Percentiles rank a stretch among this genome's conserved stretches.
phyloP scores from a whole-genome alignment of 2,888 invertebrate genomes.

The Palloptera scutellata region DNA sequence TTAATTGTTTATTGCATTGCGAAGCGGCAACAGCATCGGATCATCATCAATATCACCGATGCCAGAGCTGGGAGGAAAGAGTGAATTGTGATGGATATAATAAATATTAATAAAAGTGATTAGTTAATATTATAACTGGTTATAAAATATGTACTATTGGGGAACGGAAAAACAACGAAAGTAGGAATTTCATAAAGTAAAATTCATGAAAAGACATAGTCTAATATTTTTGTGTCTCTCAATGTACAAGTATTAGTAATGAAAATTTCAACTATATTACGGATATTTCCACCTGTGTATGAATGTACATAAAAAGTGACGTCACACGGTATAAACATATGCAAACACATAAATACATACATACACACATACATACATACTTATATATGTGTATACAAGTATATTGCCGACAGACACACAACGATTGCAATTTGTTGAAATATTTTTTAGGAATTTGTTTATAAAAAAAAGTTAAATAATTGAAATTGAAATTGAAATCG shows the following conservation, averaged over 20 bases:
- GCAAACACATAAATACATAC: not conserved
- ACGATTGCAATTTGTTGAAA: constrained; percentile 14
- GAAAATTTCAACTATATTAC: not conserved
- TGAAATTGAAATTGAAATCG: constrained; percentile 4
- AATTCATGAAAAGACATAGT: constrained; percentile 1
- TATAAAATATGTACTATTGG: not conserved
- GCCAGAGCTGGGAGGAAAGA: no score
- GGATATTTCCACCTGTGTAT: constrained; percentile 18
- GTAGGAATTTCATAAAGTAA: constrained; percentile 10
- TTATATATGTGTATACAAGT: not conserved
- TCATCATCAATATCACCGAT: no score
- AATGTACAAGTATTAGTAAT: no score
- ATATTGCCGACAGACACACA: constrained; percentile 13
- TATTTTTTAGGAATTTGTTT: constrained; percentile 23
- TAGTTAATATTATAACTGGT: no score
- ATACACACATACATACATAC: not conserved
- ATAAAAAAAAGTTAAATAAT: not conserved
- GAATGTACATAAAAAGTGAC: constrained; percentile 16
- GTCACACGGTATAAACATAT: constrained; percentile 15
- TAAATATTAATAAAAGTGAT: no score
- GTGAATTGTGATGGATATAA: no score
- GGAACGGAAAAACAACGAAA: constrained; percentile 1
- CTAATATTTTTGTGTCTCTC: not conserved
- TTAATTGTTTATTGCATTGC: no score
- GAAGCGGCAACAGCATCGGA: no score